Conservation (phyloP, 2,113 vertebrate genomes). For the Dasyprocta punctata region DNA sequence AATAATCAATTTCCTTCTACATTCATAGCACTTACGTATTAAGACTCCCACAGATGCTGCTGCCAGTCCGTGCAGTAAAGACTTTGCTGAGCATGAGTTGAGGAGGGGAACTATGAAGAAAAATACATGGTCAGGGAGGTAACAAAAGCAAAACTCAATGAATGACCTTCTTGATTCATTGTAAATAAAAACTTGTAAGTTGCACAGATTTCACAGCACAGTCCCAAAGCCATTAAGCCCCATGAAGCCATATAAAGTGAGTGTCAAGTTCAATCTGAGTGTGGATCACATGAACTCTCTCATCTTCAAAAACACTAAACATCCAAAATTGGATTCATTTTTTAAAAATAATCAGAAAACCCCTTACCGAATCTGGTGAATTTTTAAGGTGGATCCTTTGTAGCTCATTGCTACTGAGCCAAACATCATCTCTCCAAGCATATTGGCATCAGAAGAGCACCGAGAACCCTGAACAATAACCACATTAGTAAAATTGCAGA, state of each 20-base stretch:
- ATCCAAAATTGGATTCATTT: constrained; percentile 28
- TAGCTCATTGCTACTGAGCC: constrained; percentile 99
- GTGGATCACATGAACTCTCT: background rate
- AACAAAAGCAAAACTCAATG: constrained; percentile 37
- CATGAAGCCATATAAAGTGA: background rate
- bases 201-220: constrained; percentile 25
- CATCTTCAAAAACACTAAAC: constrained; percentile 37
- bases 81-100: constrained; percentile 99
- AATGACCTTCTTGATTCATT: background rate
- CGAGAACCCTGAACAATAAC: constrained; percentile 88
- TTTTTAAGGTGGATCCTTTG: constrained; percentile 98
- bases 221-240: background rate
- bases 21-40: constrained; percentile 93
- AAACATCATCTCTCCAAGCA: constrained; percentile 99
- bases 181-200: constrained; percentile 23
- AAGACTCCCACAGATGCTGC: constrained; percentile 97
- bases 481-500: constrained; percentile 1
- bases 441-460: constrained; percentile 96
- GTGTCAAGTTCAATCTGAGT: background rate
- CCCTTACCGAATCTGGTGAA: constrained; percentile 97
- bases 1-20: background rate
- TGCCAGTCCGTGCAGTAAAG: constrained; percentile 97
- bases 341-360: background rate
- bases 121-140: constrained; percentile 28
- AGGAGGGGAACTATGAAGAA: constrained; percentile 92